These are phyloP conservation scores for Cerceris ruficornis DNA, from an alignment of 2,888 invertebrate species.

Conservation along the genomic window DNA sequence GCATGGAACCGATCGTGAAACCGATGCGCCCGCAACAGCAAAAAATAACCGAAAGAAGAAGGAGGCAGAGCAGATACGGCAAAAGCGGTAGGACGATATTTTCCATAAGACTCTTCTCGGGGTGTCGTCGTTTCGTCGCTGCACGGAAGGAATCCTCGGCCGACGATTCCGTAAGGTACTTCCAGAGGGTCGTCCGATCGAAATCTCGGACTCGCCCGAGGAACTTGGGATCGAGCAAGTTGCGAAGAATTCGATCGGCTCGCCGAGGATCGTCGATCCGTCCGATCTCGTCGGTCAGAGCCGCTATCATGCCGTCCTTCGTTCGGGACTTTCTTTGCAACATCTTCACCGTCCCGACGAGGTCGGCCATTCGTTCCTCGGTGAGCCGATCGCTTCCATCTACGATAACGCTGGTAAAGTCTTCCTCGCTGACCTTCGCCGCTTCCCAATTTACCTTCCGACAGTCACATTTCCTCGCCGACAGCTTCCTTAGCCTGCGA, in stretches of 20 bases:
- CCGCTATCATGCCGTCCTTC: slow-evolving; percentile 59
- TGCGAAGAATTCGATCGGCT: slow-evolving; percentile 33
- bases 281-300: slow-evolving; percentile 55
- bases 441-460: too few species aligned
- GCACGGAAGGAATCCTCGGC: too few species aligned
- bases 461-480: slow-evolving; percentile 17
- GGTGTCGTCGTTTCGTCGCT: too few species aligned
- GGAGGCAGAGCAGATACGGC: too few species aligned
- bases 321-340: slow-evolving; percentile 56
- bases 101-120: too few species aligned
- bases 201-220: slow-evolving; percentile 30
- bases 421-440: background rate
- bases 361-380: slow-evolving; percentile 35
- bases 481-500: slow-evolving; percentile 40
- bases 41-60: too few species aligned
- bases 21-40: too few species aligned
- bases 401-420: background rate
- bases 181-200: slow-evolving; percentile 51
- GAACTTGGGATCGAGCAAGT: slow-evolving; percentile 23
- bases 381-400: background rate
- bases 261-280: slow-evolving; percentile 22
- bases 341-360: slow-evolving; percentile 43
- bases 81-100: too few species aligned
- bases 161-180: slow-evolving; percentile 27
- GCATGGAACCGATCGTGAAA: too few species aligned